phyloP scores from a whole-genome alignment of 2,888 invertebrate species.

The Brassicogethes aeneus region DNA sequence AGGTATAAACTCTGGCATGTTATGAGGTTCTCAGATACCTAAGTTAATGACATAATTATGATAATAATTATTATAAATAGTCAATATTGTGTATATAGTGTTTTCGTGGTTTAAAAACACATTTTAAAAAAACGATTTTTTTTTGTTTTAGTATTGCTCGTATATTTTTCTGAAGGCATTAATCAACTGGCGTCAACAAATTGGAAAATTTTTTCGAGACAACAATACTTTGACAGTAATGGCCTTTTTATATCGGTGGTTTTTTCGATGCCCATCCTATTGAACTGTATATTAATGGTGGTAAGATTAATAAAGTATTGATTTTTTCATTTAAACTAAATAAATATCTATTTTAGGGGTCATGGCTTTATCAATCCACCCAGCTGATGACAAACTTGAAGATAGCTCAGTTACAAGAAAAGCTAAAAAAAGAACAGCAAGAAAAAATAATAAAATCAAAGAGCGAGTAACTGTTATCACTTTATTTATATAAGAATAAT shows the following conservation, averaged over 20 bases:
- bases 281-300: slow-evolving; percentile 90
- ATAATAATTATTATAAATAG: no score
- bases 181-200: slow-evolving; percentile 82
- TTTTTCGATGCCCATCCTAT: slow-evolving; percentile 84
- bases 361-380: slow-evolving; percentile 84
- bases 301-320: slow-evolving; percentile 53
- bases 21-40: no score
- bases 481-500: no score
- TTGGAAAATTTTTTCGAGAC: slow-evolving; percentile 80
- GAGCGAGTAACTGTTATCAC: slow-evolving; percentile 16
- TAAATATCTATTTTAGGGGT: slow-evolving; percentile 58
- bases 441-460: slow-evolving; percentile 16
- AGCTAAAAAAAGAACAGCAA: slow-evolving; percentile 49
- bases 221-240: slow-evolving; percentile 91
- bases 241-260: slow-evolving; percentile 90
- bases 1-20: no score
- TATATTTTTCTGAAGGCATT: slow-evolving; percentile 84
- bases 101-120: no score
- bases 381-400: slow-evolving; percentile 80
- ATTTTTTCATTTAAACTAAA: slow-evolving; percentile 1
- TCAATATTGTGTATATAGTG: no score
- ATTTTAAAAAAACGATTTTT: no score
- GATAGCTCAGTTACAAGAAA: slow-evolving; percentile 67
- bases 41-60: no score
- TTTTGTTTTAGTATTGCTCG: slow-evolving; percentile 64